Base-by-base conservation (phyloP, 2,113 vertebrate species). In the Stomatorhinus ivindoensis region DNA sequence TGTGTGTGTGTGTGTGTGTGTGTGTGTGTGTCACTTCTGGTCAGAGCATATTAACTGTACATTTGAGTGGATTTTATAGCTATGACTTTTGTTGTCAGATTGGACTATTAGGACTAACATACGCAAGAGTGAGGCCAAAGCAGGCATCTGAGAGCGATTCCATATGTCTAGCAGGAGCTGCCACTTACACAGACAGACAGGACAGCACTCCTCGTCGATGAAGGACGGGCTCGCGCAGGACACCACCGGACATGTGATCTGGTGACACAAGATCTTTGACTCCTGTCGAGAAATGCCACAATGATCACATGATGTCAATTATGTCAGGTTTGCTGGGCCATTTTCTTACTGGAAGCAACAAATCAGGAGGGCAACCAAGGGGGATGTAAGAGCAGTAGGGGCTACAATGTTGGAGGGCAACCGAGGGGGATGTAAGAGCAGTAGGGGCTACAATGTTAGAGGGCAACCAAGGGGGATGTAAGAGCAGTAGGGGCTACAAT, bases 191-290 rank as follows among this genome's bases (percentile, higher is more conserved):
- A 96, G 91, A 91, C 98, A 99, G 47, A 96, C 94, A 0, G 98
- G 98, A 73, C 98, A 99, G 93, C 98, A 99, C 90, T 99, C 97
- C 0, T 96, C 98, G 27, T 99, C 98, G 19, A 96, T 89, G 87
- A 99, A 97, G 21, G 95, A 93, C 0, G 98, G 98, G 91, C 92
- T 95, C 0, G 95, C 97, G 90, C 98, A 99, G 61, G 97, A 96
- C 15, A 97, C 97, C 0, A 97, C 94, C 0, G 97, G 97, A 90
- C 98, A 99, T 1, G 97, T 97, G 87, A 99, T 98, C 91, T 99
- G 97, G 91, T 97, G 96, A 89, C 98, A 99, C 44, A 98, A 96
- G 0, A 97, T 98, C 94, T 98, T 99, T 87, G 98, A 98, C 92
- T 97, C 97, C 98, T 99, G 92, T 83, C 27, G 2, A 94, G 48